A percentile compares a stretch with the other conserved stretches of the same genome.
These are phyloP conservation scores for Mormyrus lacerda DNA, from an alignment of 2,113 vertebrate genomes.

Conservation along the genomic window DNA sequence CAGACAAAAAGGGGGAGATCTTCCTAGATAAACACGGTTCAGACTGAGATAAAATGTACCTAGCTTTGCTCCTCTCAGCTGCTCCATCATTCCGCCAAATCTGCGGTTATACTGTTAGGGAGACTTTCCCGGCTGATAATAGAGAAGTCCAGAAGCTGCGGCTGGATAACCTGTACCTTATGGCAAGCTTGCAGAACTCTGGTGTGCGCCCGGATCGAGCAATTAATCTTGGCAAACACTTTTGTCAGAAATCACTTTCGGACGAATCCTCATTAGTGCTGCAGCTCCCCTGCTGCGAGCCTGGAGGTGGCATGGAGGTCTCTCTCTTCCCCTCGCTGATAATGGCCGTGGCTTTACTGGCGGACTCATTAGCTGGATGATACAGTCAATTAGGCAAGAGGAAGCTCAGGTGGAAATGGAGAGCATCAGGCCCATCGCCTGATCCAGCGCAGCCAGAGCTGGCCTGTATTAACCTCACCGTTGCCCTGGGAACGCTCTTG, in stretches of 20 bases:
- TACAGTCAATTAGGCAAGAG: constrained; percentile 17
- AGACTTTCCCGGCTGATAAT: neutral
- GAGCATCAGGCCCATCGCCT: neutral
- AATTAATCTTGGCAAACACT: neutral
- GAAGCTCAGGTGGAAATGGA: constrained; percentile 21
- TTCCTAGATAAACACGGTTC: neutral
- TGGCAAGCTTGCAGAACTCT: neutral
- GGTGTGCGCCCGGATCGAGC: neutral
- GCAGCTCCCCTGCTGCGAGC: neutral
- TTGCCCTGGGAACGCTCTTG: constrained; percentile 8
- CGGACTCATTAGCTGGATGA: constrained; percentile 7
- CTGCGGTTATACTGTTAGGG: neutral
- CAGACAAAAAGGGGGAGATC: neutral
- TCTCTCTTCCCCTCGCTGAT: neutral
- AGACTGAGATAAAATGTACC: neutral
- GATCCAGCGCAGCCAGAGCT: neutral
- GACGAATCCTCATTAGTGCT: neutral
- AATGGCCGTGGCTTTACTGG: neutral
- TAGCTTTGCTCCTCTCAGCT: neutral
- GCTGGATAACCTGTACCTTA: neutral
- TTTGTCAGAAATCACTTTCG: neutral
- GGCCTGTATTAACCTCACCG: neutral
- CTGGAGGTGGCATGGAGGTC: neutral
- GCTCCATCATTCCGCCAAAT: neutral
- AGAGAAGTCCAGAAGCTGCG: neutral